These are phyloP conservation scores for Cosmia pyralina DNA, from an alignment of 2,888 invertebrate species.

Conservation along the genomic window DNA sequence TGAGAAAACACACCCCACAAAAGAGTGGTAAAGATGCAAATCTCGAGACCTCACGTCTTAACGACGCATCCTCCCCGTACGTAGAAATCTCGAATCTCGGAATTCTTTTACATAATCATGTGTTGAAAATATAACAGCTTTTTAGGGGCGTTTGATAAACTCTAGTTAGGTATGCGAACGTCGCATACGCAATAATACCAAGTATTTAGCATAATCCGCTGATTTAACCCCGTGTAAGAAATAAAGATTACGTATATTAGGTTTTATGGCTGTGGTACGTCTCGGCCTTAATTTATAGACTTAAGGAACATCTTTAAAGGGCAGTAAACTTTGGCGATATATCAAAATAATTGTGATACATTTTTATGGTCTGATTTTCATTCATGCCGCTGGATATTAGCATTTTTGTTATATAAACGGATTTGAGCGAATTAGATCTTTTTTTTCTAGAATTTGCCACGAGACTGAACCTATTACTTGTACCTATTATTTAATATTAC, in stretches of 20 bases:
- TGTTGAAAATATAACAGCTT: constrained; percentile 89
- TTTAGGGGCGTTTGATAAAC: constrained; percentile 84
- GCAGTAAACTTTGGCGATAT: constrained; percentile 63
- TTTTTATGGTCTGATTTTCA: constrained; percentile 63
- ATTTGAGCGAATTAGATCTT: constrained; percentile 4
- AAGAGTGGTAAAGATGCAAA: constrained; percentile 85
- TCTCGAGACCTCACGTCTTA: constrained; percentile 82
- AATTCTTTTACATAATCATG: constrained; percentile 90
- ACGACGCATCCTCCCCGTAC: constrained; percentile 84
- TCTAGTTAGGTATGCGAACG: constrained; percentile 79
- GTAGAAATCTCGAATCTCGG: constrained; percentile 81
- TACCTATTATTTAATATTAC: not conserved
- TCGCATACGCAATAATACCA: constrained; percentile 81
- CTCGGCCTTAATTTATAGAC: constrained; percentile 65
- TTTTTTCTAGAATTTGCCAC: no score
- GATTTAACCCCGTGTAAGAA: constrained; percentile 71
- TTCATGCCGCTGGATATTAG: constrained; percentile 51
- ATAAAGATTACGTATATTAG: constrained; percentile 74
- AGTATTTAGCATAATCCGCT: constrained; percentile 87
- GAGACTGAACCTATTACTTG: no score
- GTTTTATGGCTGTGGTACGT: constrained; percentile 65
- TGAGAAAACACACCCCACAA: constrained; percentile 79
- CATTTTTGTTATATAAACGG: constrained; percentile 47
- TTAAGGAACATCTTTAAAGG: constrained; percentile 67
- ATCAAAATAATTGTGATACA: constrained; percentile 63